Evolutionary conservation across 1,140 invertebrate genomes (phyloP).

Genomic region (Bombus ignitus): DNA sequence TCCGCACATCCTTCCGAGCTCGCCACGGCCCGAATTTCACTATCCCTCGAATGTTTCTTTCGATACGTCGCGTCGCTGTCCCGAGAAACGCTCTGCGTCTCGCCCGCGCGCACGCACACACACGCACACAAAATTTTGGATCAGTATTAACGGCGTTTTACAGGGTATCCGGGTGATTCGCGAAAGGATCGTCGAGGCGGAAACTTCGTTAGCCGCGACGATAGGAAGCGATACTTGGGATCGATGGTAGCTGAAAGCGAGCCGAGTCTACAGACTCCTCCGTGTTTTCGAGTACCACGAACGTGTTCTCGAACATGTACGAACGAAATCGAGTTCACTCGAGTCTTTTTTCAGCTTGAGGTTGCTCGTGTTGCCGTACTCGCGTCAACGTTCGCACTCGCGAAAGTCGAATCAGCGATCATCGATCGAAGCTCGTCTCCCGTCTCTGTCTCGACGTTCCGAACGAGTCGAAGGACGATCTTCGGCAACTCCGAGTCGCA

Average conservation of each 20-base stretch:
- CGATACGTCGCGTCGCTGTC: not conserved
- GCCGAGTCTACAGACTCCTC: too few relatives aligned
- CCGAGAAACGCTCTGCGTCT: not conserved
- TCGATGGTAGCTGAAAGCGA: not conserved
- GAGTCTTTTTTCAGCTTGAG: not conserved
- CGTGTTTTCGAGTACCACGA: too few relatives aligned
- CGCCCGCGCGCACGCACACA: too few relatives aligned
- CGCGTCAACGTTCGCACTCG: not conserved
- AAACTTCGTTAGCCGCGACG: not conserved
- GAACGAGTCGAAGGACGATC: not conserved
- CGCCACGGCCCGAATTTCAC: not conserved
- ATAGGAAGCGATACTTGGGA: too few relatives aligned
- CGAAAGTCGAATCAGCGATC: too few relatives aligned
- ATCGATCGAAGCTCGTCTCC: not conserved
- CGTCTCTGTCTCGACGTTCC: not conserved
- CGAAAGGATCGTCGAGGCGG: not conserved
- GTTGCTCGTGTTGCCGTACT: not conserved
- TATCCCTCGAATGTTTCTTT: not conserved
- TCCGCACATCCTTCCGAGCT: not conserved
- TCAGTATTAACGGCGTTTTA: not conserved
- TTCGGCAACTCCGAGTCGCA: too few relatives aligned
- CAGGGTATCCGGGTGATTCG: slow-evolving; percentile 17
- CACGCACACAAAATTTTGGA: not conserved
- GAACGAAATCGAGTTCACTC: not conserved
- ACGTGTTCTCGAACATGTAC: not conserved